These are phyloP conservation scores for Centropyge bicolor DNA, from an alignment of 2,797 vertebrate genomes.

Conservation along the genomic window DNA sequence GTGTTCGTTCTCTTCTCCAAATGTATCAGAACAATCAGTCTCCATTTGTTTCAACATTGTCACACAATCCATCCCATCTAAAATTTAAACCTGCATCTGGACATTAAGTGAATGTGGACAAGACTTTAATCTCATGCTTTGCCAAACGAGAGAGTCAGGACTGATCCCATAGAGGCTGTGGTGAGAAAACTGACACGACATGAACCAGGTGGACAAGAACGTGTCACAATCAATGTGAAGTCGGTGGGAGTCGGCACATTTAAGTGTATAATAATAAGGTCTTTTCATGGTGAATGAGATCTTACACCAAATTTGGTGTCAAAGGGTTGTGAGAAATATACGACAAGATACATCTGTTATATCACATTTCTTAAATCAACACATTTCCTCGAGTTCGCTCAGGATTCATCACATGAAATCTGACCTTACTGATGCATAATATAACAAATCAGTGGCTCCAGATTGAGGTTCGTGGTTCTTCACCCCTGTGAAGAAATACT, in stretches of 20 bases:
- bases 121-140: conserved; percentile 51
- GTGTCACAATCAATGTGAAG: too few relatives aligned
- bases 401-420: not conserved
- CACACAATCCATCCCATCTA: conserved; percentile 16
- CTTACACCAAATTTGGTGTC: not conserved
- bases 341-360: too few relatives aligned
- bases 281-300: too few relatives aligned
- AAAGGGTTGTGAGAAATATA: too few relatives aligned
- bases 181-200: conserved; percentile 16
- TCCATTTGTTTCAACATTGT: not conserved
- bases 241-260: too few relatives aligned
- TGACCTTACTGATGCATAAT: not conserved
- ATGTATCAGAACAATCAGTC: not conserved
- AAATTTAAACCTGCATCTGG: conserved; percentile 35
- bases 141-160: conserved; percentile 48
- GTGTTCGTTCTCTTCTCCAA: not conserved
- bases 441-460: not conserved
- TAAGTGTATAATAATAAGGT: too few relatives aligned
- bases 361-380: too few relatives aligned
- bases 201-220: too few relatives aligned
- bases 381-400: not conserved
- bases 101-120: conserved; percentile 26
- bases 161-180: conserved; percentile 19
- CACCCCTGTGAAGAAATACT: not conserved
- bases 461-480: not conserved